These are phyloP conservation scores for Abrostola tripartita DNA, from an alignment of 2,888 invertebrate species.

Conservation along the genomic window DNA sequence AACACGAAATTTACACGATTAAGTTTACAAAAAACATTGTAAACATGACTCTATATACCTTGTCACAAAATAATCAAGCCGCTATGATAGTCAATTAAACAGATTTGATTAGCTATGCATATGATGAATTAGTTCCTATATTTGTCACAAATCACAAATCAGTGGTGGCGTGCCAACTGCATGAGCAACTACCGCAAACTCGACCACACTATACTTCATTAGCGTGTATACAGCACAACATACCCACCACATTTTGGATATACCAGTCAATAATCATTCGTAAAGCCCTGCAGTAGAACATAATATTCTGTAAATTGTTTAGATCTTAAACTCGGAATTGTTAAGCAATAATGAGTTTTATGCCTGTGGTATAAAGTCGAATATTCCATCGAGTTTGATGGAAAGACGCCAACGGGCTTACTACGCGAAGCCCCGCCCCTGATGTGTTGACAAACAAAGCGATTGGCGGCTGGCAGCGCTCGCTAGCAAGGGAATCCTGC, in stretches of 20 bases:
- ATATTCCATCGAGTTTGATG: constrained; percentile 15
- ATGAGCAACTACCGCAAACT: constrained; percentile 86
- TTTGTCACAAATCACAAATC: constrained; percentile 79
- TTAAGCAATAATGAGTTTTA: constrained; percentile 58
- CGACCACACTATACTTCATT: constrained; percentile 83
- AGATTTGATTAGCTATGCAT: constrained; percentile 23
- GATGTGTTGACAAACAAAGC: constrained; percentile 77
- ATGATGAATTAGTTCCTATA: constrained; percentile 58
- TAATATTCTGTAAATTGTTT: constrained; percentile 56
- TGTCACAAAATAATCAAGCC: constrained; percentile 14
- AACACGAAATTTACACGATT: constrained; percentile 47
- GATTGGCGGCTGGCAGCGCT: constrained; percentile 77
- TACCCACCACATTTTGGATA: constrained; percentile 66
- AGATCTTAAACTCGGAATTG: constrained; percentile 38
- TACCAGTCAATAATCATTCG: constrained; percentile 61
- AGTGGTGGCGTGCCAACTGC: constrained; percentile 84
- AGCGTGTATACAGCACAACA: constrained; percentile 83
- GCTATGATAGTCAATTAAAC: constrained; percentile 12
- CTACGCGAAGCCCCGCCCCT: constrained; percentile 75
- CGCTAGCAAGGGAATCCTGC: constrained; percentile 80
- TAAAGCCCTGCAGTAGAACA: constrained; percentile 60
- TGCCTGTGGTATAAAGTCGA: constrained; percentile 31
- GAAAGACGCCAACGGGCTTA: constrained; percentile 53
- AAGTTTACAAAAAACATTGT: constrained; percentile 41
- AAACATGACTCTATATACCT: constrained; percentile 12